Percentiles rank a stretch among this genome's conserved stretches.
phyloP scores from a whole-genome alignment of 2,797 vertebrate genomes.

The Meriones psammophilus region DNA sequence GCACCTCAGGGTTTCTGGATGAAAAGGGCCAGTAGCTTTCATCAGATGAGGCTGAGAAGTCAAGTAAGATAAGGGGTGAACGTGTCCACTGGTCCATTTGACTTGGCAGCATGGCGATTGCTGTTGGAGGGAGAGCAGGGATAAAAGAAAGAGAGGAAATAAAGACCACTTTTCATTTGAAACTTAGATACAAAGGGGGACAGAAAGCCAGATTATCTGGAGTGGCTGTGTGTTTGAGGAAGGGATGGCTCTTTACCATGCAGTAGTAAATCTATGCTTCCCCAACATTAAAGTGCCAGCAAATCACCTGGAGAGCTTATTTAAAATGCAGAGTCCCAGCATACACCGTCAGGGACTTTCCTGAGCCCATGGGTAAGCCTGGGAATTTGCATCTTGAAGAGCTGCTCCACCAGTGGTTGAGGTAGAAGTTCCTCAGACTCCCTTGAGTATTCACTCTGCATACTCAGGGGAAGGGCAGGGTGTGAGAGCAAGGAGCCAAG shows the following conservation, averaged over 20 bases:
- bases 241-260: background rate
- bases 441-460: background rate
- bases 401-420: background rate
- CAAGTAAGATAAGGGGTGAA: background rate
- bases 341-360: background rate
- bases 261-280: background rate
- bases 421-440: background rate
- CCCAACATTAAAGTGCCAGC: background rate
- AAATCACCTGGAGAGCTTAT: background rate
- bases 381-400: conserved; percentile 23
- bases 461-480: background rate
- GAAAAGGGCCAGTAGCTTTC: background rate
- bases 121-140: background rate
- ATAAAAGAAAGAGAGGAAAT: background rate
- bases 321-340: background rate
- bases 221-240: background rate
- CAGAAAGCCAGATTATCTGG: background rate
- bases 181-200: background rate
- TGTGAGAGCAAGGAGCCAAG: background rate
- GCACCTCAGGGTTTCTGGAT: background rate
- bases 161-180: background rate
- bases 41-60: background rate
- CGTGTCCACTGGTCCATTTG: fast-evolving
- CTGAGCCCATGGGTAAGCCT: background rate
- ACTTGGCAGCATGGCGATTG: background rate